These are phyloP conservation scores for Callipepla squamata DNA, from an alignment of 2,113 vertebrate species.

Conservation along the genomic window DNA sequence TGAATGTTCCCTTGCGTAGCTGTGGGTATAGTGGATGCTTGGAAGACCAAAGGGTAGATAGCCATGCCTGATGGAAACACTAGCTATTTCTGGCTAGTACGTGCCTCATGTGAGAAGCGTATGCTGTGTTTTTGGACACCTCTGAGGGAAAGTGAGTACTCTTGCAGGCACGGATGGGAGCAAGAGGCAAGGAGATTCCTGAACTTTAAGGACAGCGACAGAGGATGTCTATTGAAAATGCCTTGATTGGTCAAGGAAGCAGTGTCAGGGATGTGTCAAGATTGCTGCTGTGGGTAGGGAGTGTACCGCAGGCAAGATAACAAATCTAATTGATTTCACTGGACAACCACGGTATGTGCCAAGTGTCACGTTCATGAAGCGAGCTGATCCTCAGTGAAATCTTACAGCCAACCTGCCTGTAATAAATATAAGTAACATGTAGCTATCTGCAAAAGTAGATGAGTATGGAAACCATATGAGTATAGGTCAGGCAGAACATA, in stretches of 20 bases:
- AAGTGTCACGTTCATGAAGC: not conserved
- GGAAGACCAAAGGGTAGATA: slow-evolving; percentile 49
- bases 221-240: not conserved
- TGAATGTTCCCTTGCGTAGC: slow-evolving; percentile 1
- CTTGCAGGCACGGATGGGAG: not conserved
- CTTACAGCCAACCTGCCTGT: not conserved
- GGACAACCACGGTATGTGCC: not conserved
- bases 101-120: slow-evolving; percentile 22
- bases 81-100: slow-evolving; percentile 42
- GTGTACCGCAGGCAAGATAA: not conserved
- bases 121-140: slow-evolving; percentile 32
- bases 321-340: not conserved
- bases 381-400: not conserved
- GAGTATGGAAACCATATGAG: not conserved
- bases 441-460: not conserved
- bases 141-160: not conserved
- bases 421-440: not conserved
- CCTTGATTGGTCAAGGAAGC: not conserved
- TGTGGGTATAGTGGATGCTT: not conserved
- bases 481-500: not conserved
- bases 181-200: not conserved
- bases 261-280: not conserved
- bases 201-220: not conserved
- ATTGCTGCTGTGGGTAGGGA: not conserved
- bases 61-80: slow-evolving; percentile 15